Conservation (phyloP, 2,113 vertebrate genomes). For the Numenius arquata region DNA sequence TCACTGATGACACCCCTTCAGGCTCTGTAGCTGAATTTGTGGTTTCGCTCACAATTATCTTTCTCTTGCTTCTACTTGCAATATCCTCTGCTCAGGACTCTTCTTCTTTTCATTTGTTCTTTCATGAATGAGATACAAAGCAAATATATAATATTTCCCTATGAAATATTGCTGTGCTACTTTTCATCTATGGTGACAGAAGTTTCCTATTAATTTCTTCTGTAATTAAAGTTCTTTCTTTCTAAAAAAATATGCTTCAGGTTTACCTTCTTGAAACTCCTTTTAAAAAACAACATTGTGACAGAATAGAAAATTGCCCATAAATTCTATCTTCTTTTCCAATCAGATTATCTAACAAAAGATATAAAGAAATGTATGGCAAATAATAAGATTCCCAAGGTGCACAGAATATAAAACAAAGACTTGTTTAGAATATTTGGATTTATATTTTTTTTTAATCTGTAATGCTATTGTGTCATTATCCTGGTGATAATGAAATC, state of each 20-base stretch:
- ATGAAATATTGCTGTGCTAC: background rate
- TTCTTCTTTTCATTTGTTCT: background rate
- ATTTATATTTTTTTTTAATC: background rate
- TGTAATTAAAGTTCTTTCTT: background rate
- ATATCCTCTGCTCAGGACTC: background rate
- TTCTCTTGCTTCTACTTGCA: background rate
- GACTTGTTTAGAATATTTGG: background rate
- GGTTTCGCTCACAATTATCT: background rate
- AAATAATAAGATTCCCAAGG: background rate
- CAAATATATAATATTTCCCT: background rate
- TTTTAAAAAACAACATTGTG: background rate
- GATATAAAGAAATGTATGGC: background rate
- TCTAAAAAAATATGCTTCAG: background rate
- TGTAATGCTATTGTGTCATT: background rate
- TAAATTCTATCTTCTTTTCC: background rate
- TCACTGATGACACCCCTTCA: background rate
- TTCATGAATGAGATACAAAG: background rate
- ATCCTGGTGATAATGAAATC: background rate
- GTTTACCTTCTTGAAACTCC: background rate
- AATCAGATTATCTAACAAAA: background rate
- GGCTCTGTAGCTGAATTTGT: background rate
- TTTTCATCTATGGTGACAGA: background rate
- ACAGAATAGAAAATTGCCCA: background rate
- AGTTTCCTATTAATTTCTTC: background rate
- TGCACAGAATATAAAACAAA: background rate